Percentiles rank a stretch among this genome's conserved stretches.
phyloP scores from a whole-genome alignment of 2,797 vertebrate species.

The Syngnathus rostellatus region DNA sequence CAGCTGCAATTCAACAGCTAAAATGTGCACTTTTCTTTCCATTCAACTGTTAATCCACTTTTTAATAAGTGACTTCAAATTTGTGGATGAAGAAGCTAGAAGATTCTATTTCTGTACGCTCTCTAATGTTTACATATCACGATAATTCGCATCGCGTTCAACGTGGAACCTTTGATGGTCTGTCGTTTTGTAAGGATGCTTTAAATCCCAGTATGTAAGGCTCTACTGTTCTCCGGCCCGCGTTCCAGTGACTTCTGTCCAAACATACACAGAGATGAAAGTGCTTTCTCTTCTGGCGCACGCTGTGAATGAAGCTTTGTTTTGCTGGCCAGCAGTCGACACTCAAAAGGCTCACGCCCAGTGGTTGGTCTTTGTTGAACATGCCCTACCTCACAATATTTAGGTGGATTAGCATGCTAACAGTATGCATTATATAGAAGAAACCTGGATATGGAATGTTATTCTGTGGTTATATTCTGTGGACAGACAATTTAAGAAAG shows the following conservation, averaged over 20 bases:
- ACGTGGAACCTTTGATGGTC: constrained; percentile 11
- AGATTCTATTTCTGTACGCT: too few relatives aligned
- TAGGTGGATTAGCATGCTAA: neutral
- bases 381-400: neutral
- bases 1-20: neutral
- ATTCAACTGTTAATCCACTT: neutral
- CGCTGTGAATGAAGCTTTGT: constrained; percentile 61
- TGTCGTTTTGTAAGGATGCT: constrained; percentile 22
- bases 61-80: neutral
- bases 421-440: too few relatives aligned
- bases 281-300: constrained; percentile 46
- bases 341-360: constrained; percentile 28
- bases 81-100: too few relatives aligned
- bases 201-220: constrained; percentile 19
- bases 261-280: constrained; percentile 64
- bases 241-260: constrained; percentile 53
- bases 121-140: neutral
- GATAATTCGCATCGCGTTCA: neutral
- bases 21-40: neutral
- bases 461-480: too few relatives aligned
- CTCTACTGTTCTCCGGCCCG: constrained; percentile 36
- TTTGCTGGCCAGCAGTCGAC: constrained; percentile 34
- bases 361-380: constrained; percentile 45
- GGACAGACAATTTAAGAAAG: too few relatives aligned
- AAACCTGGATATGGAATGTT: too few relatives aligned